Percentiles rank a stretch among this genome's conserved stretches.
phyloP scores from a whole-genome alignment of 2,888 invertebrate genomes.

The Pandemis cinnamomeana region DNA sequence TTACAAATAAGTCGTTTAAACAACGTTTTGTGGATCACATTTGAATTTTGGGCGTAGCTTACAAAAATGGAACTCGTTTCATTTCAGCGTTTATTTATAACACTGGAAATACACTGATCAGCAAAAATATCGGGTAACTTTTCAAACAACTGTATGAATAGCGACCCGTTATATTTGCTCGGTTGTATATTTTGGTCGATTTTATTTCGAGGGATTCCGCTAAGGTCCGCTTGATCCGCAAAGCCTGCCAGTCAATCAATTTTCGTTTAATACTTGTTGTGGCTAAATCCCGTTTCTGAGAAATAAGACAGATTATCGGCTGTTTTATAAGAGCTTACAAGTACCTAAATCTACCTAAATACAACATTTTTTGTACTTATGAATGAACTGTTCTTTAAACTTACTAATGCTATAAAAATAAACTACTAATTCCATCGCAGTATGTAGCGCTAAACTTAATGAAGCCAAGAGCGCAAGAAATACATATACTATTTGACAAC shows the following conservation, averaged over 20 bases:
- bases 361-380: not conserved
- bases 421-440: too few relatives aligned
- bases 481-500: too few relatives aligned
- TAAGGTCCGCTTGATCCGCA: not conserved
- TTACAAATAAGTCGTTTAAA: constrained; percentile 9
- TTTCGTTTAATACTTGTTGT: constrained; percentile 16
- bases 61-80: not conserved
- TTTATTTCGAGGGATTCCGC: constrained; percentile 5
- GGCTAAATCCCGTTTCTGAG: not conserved
- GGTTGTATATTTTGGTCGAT: not conserved
- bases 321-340: constrained; percentile 4
- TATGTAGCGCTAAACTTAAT: too few relatives aligned
- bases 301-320: constrained; percentile 7
- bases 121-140: too few relatives aligned
- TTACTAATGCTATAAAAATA: not conserved
- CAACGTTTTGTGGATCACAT: not conserved
- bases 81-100: not conserved
- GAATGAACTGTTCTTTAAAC: constrained; percentile 1
- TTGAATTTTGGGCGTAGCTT: not conserved
- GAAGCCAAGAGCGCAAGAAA: too few relatives aligned
- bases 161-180: not conserved
- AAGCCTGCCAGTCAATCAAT: constrained; percentile 11
- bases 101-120: too few relatives aligned
- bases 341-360: not conserved
- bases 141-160: too few relatives aligned